Conservation (phyloP, 1,140 invertebrate species). For the Neodiprion fabricii region DNA sequence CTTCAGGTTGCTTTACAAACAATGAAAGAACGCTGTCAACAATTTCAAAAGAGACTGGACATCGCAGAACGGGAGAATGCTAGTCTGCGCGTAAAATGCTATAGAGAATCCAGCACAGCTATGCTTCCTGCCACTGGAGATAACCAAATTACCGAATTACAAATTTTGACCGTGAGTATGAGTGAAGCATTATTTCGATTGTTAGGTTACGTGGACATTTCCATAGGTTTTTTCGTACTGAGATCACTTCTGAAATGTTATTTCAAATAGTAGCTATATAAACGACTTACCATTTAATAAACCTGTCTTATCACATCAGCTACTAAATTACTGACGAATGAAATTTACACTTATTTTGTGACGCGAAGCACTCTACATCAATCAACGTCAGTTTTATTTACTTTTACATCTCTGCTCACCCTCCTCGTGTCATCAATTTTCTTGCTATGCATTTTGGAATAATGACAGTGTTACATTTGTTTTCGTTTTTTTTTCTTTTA, state of each 20-base stretch:
- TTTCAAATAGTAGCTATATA: conserved; percentile 51
- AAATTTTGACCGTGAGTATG: conserved; percentile 36
- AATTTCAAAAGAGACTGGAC: conserved; percentile 72
- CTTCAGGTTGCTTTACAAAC: conserved; percentile 78
- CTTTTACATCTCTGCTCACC: too few relatives aligned
- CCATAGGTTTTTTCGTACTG: conserved; percentile 30
- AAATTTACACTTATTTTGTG: not conserved
- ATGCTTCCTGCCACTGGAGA: conserved; percentile 27
- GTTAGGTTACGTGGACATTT: conserved; percentile 34
- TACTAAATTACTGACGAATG: not conserved
- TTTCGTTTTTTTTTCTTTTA: conserved; percentile 37
- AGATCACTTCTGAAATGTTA: conserved; percentile 44
- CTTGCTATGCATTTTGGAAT: not conserved
- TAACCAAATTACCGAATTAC: conserved; percentile 28
- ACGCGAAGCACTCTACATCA: too few relatives aligned
- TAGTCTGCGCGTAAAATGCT: conserved; percentile 64
- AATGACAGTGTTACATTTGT: conserved; percentile 11
- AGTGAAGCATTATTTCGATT: conserved; percentile 2
- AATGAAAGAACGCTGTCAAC: conserved; percentile 78
- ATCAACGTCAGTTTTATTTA: too few relatives aligned
- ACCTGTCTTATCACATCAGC: conserved; percentile 13
- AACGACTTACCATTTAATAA: conserved; percentile 13
- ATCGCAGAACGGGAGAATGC: conserved; percentile 78
- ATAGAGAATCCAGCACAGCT: conserved; percentile 42
- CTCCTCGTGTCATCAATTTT: too few relatives aligned